phyloP scores from a whole-genome alignment of 2,888 invertebrate species.

The Ormyrus rosae region DNA sequence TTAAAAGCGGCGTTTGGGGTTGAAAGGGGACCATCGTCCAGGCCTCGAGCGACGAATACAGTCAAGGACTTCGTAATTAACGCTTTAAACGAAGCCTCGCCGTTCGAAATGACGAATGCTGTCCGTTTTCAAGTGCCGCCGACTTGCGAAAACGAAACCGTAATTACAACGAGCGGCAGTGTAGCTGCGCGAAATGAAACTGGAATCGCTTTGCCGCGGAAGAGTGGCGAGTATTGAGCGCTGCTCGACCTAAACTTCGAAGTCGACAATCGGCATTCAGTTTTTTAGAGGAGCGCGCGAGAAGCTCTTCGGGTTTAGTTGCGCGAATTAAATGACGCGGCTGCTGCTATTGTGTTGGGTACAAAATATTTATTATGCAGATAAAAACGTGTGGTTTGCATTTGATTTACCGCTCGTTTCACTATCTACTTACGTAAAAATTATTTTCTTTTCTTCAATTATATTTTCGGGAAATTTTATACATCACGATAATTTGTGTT shows the following conservation, averaged over 20 bases:
- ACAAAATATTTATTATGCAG: no score
- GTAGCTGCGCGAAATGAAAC: slow-evolving; percentile 25
- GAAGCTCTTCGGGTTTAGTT: no score
- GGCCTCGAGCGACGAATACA: slow-evolving; percentile 8
- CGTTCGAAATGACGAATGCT: slow-evolving; percentile 15
- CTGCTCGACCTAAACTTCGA: slow-evolving; percentile 21
- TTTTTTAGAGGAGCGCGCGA: neutral
- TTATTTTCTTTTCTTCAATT: no score
- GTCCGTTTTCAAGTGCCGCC: neutral
- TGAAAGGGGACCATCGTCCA: no score
- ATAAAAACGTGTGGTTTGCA: no score
- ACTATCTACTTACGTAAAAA: no score
- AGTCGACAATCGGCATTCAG: slow-evolving; percentile 23
- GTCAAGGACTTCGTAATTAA: slow-evolving; percentile 28
- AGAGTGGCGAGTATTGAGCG: neutral
- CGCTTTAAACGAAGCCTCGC: slow-evolving; percentile 17
- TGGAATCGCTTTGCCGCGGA: slow-evolving; percentile 16
- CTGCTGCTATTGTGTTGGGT: no score
- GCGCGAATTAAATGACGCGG: no score
- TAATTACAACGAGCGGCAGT: slow-evolving; percentile 18
- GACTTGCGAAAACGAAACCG: slow-evolving; percentile 30
- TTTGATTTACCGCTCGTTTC: no score
- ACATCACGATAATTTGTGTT: no score
- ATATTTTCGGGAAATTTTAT: no score
- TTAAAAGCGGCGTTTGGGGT: no score